Percentiles rank a stretch among this genome's conserved stretches.
phyloP scores from a whole-genome alignment of 2,888 invertebrate species.

The Apamea epomidion region DNA sequence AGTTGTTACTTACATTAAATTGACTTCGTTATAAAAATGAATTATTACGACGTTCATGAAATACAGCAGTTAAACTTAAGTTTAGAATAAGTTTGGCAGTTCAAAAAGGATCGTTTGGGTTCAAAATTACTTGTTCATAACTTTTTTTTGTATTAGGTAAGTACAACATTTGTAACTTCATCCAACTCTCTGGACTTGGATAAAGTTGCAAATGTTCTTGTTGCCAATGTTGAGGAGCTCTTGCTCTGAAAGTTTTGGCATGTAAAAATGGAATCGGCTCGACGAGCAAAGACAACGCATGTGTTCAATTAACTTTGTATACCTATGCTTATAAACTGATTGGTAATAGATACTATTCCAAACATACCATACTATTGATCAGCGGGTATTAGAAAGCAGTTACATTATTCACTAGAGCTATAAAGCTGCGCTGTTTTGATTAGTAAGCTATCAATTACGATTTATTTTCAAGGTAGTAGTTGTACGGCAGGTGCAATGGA shows the following conservation, averaged over 20 bases:
- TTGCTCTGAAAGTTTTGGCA: constrained; percentile 12
- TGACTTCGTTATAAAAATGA: constrained; percentile 45
- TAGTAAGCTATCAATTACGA: constrained; percentile 74
- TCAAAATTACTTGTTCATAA: constrained; percentile 21
- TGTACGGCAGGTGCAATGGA: constrained; percentile 83
- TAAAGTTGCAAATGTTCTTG: not conserved
- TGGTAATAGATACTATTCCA: constrained; percentile 28
- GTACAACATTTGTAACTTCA: not conserved
- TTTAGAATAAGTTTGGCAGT: constrained; percentile 19
- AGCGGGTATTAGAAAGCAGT: constrained; percentile 55
- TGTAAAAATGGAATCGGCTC: not conserved
- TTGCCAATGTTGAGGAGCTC: not conserved
- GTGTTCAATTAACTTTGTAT: constrained; percentile 24
- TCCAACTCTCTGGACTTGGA: not conserved
- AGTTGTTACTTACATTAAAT: constrained; percentile 53
- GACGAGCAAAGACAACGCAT: not conserved
- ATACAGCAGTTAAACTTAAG: constrained; percentile 35
- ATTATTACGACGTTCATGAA: constrained; percentile 44
- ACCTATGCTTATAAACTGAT: constrained; percentile 17
- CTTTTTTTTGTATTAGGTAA: not conserved
- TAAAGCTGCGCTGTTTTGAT: constrained; percentile 66
- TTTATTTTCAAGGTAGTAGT: constrained; percentile 73
- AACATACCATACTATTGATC: constrained; percentile 36
- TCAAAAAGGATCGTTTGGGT: constrained; percentile 26
- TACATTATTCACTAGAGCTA: constrained; percentile 55